A percentile compares a stretch with the other conserved stretches of the same genome.
Conservation (phyloP, 2,113 vertebrate species). For the Pedetes capensis region DNA sequence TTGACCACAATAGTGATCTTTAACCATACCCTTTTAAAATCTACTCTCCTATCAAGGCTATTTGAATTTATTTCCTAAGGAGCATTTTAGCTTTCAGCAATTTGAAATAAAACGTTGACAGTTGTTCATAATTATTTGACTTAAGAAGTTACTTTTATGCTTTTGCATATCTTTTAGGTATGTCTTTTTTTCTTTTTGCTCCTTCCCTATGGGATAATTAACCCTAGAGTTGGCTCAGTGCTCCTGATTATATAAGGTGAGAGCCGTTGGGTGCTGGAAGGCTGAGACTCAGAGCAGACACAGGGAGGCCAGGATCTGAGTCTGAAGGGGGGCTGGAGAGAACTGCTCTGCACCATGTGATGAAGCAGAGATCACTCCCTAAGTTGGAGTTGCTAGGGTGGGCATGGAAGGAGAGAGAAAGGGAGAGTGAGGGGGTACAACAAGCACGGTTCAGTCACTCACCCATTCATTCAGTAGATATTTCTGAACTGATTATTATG, state of each 20-base stretch:
- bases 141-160: neutral
- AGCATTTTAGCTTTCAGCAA: neutral
- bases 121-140: slow-evolving; percentile 1
- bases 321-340: neutral
- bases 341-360: neutral
- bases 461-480: neutral
- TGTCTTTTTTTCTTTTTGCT: neutral
- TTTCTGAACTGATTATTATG: neutral
- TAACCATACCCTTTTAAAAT: neutral
- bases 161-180: neutral
- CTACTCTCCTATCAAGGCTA: neutral
- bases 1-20: neutral
- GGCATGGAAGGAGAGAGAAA: neutral
- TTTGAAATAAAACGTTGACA: neutral
- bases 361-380: neutral
- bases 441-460: too few species aligned
- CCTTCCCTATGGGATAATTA: neutral
- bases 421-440: neutral
- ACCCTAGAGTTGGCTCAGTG: neutral
- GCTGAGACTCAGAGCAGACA: neutral
- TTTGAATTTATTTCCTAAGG: neutral
- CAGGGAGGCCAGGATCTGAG: neutral
- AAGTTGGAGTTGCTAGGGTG: neutral
- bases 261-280: neutral
- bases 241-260: neutral